Conservation (phyloP, 2,113 vertebrate genomes). For the Callaeas wilsoni region DNA sequence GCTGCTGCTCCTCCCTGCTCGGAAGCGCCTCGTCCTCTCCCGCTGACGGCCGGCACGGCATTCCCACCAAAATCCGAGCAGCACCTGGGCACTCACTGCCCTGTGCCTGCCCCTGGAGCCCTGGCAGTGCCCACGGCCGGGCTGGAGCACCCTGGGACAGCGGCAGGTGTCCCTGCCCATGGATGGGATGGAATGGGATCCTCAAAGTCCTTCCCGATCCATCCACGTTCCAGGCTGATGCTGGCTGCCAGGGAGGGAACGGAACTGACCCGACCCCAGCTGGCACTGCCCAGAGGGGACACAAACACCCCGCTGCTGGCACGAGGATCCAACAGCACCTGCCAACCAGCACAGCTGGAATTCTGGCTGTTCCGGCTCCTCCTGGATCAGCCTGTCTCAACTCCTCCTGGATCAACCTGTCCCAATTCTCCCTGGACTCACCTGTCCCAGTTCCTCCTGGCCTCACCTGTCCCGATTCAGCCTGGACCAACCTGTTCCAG, state of each 20-base stretch:
- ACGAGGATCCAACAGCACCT: not conserved
- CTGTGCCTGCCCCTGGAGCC: not conserved
- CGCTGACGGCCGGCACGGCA: not conserved
- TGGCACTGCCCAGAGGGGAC: not conserved
- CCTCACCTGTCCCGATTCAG: fast-evolving
- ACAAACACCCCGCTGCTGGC: not conserved
- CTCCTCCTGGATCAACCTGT: not conserved
- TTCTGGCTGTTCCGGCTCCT: not conserved
- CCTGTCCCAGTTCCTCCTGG: not conserved
- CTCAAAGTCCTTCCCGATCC: not conserved
- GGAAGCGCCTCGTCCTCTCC: not conserved
- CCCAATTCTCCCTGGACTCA: not conserved
- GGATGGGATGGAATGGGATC: not conserved
- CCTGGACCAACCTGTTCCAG: not conserved
- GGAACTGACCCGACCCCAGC: not conserved
- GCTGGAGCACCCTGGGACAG: not conserved
- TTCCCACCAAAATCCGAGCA: not conserved
- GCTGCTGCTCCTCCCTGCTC: not conserved
- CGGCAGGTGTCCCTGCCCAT: not conserved
- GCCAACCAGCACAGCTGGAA: not conserved
- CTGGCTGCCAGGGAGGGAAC: not conserved
- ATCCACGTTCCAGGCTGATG: not conserved
- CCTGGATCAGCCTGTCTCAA: not conserved
- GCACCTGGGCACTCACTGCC: too few species aligned
- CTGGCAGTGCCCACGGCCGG: not conserved